A percentile compares a stretch with the other conserved stretches of the same genome.
Conservation (phyloP, 1,140 invertebrate genomes). For the Penaeus japonicus region DNA sequence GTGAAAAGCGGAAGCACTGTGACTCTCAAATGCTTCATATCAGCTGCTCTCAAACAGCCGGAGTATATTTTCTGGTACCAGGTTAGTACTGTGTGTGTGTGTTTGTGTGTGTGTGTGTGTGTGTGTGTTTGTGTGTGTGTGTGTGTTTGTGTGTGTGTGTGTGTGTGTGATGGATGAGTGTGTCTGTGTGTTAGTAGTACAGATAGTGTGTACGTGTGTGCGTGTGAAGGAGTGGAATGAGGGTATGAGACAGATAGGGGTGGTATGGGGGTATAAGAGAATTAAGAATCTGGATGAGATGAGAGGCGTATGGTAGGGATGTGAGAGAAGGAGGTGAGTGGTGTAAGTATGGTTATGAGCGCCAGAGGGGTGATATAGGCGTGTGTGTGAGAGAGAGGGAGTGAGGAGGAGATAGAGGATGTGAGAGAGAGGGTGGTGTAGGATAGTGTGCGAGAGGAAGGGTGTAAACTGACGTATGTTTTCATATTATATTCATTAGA, state of each 20-base stretch:
- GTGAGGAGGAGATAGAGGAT: not conserved
- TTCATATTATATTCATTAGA: no score
- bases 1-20: slow-evolving; percentile 77
- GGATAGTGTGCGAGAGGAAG: no score
- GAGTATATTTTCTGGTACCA: slow-evolving; percentile 82
- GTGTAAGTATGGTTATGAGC: not conserved
- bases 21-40: slow-evolving; percentile 76
- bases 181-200: not conserved
- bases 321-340: not conserved
- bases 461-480: no score
- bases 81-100: slow-evolving; percentile 33
- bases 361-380: not conserved
- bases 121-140: not conserved
- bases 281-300: no score
- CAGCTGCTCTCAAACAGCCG: slow-evolving; percentile 75
- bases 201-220: not conserved
- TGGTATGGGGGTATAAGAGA: no score
- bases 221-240: not conserved
- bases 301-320: no score
- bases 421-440: no score
- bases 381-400: not conserved
- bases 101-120: not conserved
- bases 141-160: not conserved
- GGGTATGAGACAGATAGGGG: no score
- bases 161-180: not conserved